Evolutionary conservation across 2,797 vertebrate species (phyloP).

Genomic region (Tarsius wallacei): DNA sequence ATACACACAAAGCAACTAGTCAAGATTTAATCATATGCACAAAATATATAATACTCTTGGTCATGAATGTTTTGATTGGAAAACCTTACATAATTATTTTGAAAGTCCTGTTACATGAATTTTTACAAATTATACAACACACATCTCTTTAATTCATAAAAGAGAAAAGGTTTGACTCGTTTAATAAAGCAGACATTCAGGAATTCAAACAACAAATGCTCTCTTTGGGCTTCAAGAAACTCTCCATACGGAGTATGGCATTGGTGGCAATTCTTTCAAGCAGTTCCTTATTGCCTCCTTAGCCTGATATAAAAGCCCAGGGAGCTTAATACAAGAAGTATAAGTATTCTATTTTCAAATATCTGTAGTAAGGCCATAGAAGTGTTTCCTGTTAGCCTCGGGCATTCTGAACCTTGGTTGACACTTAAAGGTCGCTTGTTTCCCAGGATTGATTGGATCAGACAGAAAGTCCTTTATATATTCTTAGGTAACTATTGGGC

Average conservation of each 20-base stretch:
- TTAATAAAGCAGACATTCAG: not conserved
- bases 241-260: not conserved
- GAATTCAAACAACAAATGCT: not conserved
- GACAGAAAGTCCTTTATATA: not conserved
- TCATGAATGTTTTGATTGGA: slow-evolving; percentile 13
- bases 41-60: not conserved
- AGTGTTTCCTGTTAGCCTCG: not conserved
- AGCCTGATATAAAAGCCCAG: not conserved
- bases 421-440: not conserved
- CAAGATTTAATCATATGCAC: not conserved
- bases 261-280: slow-evolving; percentile 8
- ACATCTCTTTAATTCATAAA: slow-evolving; percentile 36
- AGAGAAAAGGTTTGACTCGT: not conserved
- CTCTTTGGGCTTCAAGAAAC: slow-evolving; percentile 28
- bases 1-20: not conserved
- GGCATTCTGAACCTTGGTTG: not conserved
- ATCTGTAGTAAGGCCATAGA: slow-evolving; percentile 14
- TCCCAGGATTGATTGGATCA: not conserved
- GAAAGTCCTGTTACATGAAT: not conserved
- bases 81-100: slow-evolving; percentile 36
- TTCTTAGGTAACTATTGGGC: not conserved
- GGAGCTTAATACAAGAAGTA: not conserved
- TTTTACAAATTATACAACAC: not conserved
- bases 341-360: slow-evolving; percentile 61
- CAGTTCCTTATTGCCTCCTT: not conserved